Evolutionary conservation across 2,888 invertebrate genomes (phyloP).

Genomic region (Oligia latruncula): DNA sequence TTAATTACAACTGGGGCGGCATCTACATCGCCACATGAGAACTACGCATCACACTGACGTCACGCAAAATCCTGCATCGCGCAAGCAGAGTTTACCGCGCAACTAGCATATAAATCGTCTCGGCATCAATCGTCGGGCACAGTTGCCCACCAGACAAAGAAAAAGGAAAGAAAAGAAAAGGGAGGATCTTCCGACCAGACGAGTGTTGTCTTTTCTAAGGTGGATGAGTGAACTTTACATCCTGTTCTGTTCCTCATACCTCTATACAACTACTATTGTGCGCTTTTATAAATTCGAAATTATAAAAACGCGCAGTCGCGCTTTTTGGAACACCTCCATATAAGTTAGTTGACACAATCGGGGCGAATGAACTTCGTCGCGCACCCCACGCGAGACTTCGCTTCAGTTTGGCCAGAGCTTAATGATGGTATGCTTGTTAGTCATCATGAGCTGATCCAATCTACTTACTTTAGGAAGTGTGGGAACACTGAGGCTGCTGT

Average conservation of each 20-base stretch:
- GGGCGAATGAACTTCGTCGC: too few relatives aligned
- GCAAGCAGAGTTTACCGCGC: not conserved
- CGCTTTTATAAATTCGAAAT: not conserved
- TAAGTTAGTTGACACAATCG: not conserved
- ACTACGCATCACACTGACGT: not conserved
- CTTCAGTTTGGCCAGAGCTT: not conserved
- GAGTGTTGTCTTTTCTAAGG: not conserved
- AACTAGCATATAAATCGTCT: not conserved
- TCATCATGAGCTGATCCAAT: not conserved
- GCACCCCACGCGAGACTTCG: not conserved
- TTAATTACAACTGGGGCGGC: not conserved
- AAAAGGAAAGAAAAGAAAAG: too few relatives aligned
- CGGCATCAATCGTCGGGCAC: not conserved
- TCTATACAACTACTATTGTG: not conserved
- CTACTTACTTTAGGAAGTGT: conserved; percentile 93
- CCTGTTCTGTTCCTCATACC: too few relatives aligned
- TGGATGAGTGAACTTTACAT: not conserved
- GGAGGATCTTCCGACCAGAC: not conserved
- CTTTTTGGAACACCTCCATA: too few relatives aligned
- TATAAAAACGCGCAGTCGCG: not conserved
- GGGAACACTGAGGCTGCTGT: conserved; percentile 96
- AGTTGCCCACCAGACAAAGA: not conserved
- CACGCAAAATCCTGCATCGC: not conserved
- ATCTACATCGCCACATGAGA: not conserved
- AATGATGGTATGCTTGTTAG: not conserved